Evolutionary conservation across 2,113 vertebrate genomes (phyloP).

Genomic region (Opisthocomus hoazin): DNA sequence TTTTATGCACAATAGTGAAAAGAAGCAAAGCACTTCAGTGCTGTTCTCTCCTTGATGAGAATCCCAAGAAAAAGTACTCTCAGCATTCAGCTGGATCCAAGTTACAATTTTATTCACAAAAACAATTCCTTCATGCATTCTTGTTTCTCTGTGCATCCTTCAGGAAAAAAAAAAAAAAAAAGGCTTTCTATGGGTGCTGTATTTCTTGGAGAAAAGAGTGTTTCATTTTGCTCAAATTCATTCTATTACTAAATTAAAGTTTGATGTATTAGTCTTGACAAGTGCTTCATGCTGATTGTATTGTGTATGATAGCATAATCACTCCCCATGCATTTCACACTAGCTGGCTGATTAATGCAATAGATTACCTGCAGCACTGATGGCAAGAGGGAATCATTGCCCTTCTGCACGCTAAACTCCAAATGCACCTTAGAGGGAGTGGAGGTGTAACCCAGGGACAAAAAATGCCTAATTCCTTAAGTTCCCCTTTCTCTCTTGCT

Average conservation of each 20-base stretch:
- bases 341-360: slow-evolving; percentile 74
- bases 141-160: not conserved
- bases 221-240: slow-evolving; percentile 78
- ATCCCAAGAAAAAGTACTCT: not conserved
- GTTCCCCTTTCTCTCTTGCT: not conserved
- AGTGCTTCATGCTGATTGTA: slow-evolving; percentile 74
- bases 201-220: slow-evolving; percentile 69
- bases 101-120: slow-evolving; percentile 40
- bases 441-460: not conserved
- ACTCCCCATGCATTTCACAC: slow-evolving; percentile 75
- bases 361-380: slow-evolving; percentile 74
- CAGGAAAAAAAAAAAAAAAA: not conserved
- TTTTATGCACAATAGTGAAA: not conserved
- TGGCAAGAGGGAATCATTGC: slow-evolving; percentile 48
- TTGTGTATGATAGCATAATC: slow-evolving; percentile 80
- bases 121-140: slow-evolving; percentile 11
- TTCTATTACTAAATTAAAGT: slow-evolving; percentile 78
- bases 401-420: slow-evolving; percentile 31
- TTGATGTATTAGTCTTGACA: slow-evolving; percentile 82
- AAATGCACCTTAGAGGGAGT: not conserved
- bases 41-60: not conserved
- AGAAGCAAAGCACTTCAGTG: not conserved
- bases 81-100: not conserved
- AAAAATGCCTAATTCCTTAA: not conserved
- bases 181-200: slow-evolving; percentile 5